Evolutionary conservation across 2,113 vertebrate species (phyloP), one percentile per base, ranked within the genome.

Genomic region (Megaleporinus macrocephalus): DNA sequence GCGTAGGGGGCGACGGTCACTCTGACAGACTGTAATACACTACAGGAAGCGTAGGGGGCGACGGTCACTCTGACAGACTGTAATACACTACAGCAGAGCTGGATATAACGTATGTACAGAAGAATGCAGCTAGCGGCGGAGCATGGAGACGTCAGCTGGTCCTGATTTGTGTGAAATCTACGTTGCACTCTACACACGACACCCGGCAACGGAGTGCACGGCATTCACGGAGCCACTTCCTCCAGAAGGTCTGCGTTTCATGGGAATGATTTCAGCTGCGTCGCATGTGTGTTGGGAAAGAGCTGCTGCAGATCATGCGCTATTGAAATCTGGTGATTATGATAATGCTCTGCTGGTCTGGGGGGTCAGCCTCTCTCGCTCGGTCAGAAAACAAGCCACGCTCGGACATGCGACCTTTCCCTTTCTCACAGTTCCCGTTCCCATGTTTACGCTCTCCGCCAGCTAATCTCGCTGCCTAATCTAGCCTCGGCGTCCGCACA

Each of bases 381-480:
- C 15, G 2, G 53, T 55, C 6, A 22, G 53, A 55, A 55, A 55
- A 55, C 53, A 55, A 22, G 5, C 18, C 53, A 55, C 14, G 53
- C 2, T 22, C 22, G 53, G 53, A 55, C 53, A 55, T 13, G 14
- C 53, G 22, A 7, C 16, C 5, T 55, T 55, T 55, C 53, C 6
- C 53, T 55, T 55, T 22, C 20, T 55, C 53, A 26, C 6, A 61
- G 10, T 26, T 61, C 57, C n/a, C 55, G 14, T n/a, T 22, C 14
- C 75, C 24, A 22, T 74, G 82, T 74, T 75, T 55, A 73, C 44
- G 33, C 20, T 75, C 18, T 9, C 59, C 33, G 24, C 47, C 14
- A 74, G 61, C 71, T 81, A 75, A 85, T 73, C 57, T 80, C 73
- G 61, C 3, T 81, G 44, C 4, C 29, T 49, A 69, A 71, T 74